Evolutionary conservation across 2,797 vertebrate genomes (phyloP), one percentile per base, ranked within the genome.

Genomic region (Jordanella pulchra): DNA sequence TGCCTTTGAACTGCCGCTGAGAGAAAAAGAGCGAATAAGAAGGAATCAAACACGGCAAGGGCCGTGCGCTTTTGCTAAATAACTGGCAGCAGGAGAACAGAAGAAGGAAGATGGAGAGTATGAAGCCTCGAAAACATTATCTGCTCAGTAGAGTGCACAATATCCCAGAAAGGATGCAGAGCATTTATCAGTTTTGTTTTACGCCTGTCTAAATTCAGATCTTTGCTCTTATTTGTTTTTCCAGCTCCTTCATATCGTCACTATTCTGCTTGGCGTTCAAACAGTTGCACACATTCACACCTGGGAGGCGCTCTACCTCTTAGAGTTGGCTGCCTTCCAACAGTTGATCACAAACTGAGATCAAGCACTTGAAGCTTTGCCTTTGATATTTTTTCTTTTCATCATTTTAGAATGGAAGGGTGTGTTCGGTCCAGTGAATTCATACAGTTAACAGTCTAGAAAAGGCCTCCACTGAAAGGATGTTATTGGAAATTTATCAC

Each of bases 1-100:
- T 73, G 91, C 84, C 91, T 94, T 94, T 93, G 92, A 94, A 93
- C 90, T 88, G 90, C 89, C 90, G 88, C 90, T 87, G 82, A 80
- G 88, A 86, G 89, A 85, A 35, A 66, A 47, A 39, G 72, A 21
- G 75, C 7, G 72, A 79, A 80, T 71, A 85, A 74, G 87, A 79
- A 81, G 75, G 86, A 91, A 90, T 92, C 90, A 91, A 91, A 91
- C 84, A 75, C 89, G 71, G 89, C 89, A 86, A 86, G 82, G 77
- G 75, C 86, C 66, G 65, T 88, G 82, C 56, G 71, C 83, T 89
- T 86, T 89, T 86, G 84, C 89, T 91, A 91, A 92, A 93, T 90
- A 92, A 93, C 89, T 92, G 89, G 90, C 89, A 91, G 86, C 76
- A 21, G 82, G 81, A 85, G 78, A 84, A 51, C 76, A 88, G 84